These are phyloP conservation scores for Leptinotarsa juncta DNA, from an alignment of 2,888 invertebrate genomes.

Conservation along the genomic window DNA sequence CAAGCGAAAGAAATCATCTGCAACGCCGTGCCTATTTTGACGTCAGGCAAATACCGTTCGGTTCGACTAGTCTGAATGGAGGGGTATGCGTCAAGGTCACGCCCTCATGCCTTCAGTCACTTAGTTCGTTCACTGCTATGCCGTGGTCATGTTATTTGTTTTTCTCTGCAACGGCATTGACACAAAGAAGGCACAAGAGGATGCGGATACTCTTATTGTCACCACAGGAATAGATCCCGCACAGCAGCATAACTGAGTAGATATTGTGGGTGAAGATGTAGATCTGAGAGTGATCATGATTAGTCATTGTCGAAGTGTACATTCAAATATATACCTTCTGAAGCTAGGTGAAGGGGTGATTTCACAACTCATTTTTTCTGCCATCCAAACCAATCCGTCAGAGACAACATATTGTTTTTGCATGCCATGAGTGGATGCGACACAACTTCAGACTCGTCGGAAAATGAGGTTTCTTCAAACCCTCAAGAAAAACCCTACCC, in stretches of 20 bases:
- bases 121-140: background rate
- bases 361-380: conserved; percentile 8
- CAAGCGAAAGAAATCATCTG: background rate
- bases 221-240: conserved; percentile 3
- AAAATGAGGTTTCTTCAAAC: too few relatives aligned
- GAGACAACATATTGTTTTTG: background rate
- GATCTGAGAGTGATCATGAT: too few relatives aligned
- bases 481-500: too few relatives aligned
- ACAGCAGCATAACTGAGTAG: conserved; percentile 1
- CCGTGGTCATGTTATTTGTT: background rate
- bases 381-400: background rate
- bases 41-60: too few relatives aligned
- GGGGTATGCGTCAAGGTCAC: background rate
- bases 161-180: background rate
- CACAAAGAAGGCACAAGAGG: too few relatives aligned
- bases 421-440: background rate
- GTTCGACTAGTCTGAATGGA: too few relatives aligned
- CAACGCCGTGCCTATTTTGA: background rate
- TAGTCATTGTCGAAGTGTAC: too few relatives aligned
- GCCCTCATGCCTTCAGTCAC: background rate
- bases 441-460: too few relatives aligned
- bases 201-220: too few relatives aligned
- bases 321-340: conserved; percentile 9
- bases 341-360: background rate
- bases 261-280: too few relatives aligned